A percentile compares a stretch with the other conserved stretches of the same genome.
Evolutionary conservation across 2,888 invertebrate species (phyloP).

Genomic region (Strigamia transsilvanica): DNA sequence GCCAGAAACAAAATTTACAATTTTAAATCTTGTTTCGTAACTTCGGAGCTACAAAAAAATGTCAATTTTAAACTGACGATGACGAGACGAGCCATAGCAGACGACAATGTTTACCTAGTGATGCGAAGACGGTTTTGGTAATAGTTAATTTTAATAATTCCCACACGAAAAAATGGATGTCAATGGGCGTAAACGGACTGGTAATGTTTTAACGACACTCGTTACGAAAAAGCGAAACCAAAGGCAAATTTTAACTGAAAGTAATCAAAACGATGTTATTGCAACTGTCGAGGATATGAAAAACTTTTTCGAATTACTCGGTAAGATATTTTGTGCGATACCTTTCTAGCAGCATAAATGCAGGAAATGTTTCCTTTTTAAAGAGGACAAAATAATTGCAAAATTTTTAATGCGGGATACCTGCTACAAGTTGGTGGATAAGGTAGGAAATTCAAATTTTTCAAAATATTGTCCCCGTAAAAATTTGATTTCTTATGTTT

Average conservation of each 20-base stretch:
- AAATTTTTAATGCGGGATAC: background rate
- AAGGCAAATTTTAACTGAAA: background rate
- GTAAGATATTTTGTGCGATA: background rate
- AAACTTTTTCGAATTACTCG: conserved; percentile 2
- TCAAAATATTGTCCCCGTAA: background rate
- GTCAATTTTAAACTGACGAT: too few species aligned
- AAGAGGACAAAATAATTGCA: conserved; percentile 23
- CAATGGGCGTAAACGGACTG: background rate
- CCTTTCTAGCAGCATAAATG: too few species aligned
- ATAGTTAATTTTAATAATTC: background rate
- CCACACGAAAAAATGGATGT: background rate
- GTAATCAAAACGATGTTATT: background rate
- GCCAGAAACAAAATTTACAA: too few species aligned
- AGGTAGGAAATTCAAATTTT: background rate
- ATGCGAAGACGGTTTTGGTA: background rate
- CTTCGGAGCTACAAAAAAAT: too few species aligned
- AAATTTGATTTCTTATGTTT: background rate
- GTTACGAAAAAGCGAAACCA: background rate
- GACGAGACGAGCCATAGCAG: background rate
- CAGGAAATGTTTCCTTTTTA: background rate
- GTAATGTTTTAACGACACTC: background rate
- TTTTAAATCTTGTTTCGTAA: too few species aligned
- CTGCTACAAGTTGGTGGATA: conserved; percentile 4
- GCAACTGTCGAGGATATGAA: background rate
- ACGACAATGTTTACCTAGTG: background rate